These are phyloP conservation scores for Hyperopisus bebe DNA, from an alignment of 2,113 vertebrate genomes.

Conservation along the genomic window DNA sequence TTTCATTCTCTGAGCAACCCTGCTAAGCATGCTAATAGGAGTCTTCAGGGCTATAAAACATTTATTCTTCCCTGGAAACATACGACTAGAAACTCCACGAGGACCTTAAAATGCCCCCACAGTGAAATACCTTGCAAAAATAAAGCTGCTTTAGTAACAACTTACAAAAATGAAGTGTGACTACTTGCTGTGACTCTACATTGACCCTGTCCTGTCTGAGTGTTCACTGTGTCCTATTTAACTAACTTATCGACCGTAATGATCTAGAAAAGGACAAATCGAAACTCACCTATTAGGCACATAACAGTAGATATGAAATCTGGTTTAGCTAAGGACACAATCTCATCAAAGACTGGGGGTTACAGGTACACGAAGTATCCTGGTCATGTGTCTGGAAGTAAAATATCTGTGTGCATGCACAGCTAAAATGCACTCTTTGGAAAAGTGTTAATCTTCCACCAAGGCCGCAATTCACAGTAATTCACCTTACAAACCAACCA, in stretches of 20 bases:
- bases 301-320: not conserved
- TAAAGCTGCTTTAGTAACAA: not conserved
- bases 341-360: not conserved
- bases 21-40: not conserved
- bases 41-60: not conserved
- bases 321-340: not conserved
- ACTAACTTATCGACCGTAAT: not conserved
- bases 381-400: not conserved
- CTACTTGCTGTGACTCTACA: not conserved
- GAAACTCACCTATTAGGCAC: not conserved
- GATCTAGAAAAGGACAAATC: not conserved
- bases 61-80: not conserved
- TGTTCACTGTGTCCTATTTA: not conserved
- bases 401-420: not conserved
- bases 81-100: not conserved
- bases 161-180: not conserved
- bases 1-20: not conserved
- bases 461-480: not conserved
- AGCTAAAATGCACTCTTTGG: not conserved
- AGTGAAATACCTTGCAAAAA: not conserved
- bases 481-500: not conserved
- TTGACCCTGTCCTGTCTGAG: not conserved
- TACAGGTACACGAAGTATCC: not conserved
- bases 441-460: not conserved
- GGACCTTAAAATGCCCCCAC: not conserved